Evolutionary conservation across 2,888 invertebrate species (phyloP).

Genomic region (Catocala fraxini): DNA sequence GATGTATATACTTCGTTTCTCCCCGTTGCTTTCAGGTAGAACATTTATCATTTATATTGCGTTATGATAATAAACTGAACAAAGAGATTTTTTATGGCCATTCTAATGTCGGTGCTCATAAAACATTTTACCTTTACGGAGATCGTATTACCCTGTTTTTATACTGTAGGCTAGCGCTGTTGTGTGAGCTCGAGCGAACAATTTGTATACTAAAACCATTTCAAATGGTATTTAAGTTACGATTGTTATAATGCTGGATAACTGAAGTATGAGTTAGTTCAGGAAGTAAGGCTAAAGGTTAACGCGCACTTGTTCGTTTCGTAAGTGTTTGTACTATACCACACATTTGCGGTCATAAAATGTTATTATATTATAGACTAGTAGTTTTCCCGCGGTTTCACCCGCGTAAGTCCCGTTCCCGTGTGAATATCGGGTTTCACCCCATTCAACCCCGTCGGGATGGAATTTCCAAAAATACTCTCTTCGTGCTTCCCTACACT

Average conservation of each 20-base stretch:
- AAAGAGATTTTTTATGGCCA: slow-evolving; percentile 41
- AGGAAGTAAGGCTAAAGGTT: background rate
- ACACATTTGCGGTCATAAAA: too few relatives aligned
- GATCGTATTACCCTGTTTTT: slow-evolving; percentile 20
- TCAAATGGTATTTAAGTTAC: background rate
- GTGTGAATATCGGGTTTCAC: too few relatives aligned
- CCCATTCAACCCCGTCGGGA: too few relatives aligned
- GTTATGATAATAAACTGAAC: slow-evolving; percentile 40
- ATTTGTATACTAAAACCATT: slow-evolving; percentile 8
- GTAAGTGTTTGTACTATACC: too few relatives aligned
- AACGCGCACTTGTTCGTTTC: background rate
- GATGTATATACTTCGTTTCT: slow-evolving; percentile 12
- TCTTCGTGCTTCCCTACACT: too few relatives aligned
- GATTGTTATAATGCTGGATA: background rate
- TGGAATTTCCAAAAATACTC: too few relatives aligned
- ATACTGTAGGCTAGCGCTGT: slow-evolving; percentile 1
- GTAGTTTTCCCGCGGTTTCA: too few relatives aligned
- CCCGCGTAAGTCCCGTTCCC: too few relatives aligned
- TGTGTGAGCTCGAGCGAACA: background rate
- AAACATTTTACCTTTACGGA: slow-evolving; percentile 37
- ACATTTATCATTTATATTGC: slow-evolving; percentile 33
- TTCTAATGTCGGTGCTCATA: slow-evolving; percentile 36
- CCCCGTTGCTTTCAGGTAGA: slow-evolving; percentile 12
- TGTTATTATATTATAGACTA: too few relatives aligned
- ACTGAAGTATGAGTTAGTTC: background rate